These are phyloP conservation scores for Varecia variegata DNA, from an alignment of 2,797 vertebrate species.

Conservation along the genomic window DNA sequence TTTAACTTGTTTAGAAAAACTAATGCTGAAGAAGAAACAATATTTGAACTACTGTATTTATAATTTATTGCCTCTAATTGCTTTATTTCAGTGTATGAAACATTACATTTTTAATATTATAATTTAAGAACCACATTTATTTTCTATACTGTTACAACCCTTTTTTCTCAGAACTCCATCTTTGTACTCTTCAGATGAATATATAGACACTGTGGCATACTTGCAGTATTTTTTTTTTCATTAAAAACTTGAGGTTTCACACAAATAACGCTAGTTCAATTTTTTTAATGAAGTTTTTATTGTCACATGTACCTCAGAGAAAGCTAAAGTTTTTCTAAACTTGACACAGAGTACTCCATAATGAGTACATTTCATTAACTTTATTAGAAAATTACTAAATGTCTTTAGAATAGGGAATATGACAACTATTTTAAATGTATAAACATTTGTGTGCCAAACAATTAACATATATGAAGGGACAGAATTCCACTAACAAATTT, in stretches of 20 bases:
- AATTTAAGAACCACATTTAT: conserved; percentile 84
- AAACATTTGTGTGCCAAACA: conserved; percentile 64
- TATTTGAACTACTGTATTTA: conserved; percentile 83
- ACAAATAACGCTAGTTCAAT: conserved; percentile 71
- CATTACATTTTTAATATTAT: conserved; percentile 82
- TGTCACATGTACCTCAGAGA: conserved; percentile 42
- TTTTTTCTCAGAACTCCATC: conserved; percentile 83
- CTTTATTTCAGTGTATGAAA: conserved; percentile 82
- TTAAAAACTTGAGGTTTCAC: conserved; percentile 86
- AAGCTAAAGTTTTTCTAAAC: conserved; percentile 46
- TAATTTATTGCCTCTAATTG: conserved; percentile 84
- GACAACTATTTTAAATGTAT: conserved; percentile 5
- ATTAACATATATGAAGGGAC: not conserved
- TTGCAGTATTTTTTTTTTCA: conserved; percentile 86
- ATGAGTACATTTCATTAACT: conserved; percentile 29
- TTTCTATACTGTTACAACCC: conserved; percentile 83
- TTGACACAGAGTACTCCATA: not conserved
- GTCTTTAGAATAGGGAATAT: conserved; percentile 21
- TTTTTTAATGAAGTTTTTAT: conserved; percentile 68
- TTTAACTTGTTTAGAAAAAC: conserved; percentile 72
- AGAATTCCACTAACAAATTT: not conserved
- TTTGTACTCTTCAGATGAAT: conserved; percentile 86
- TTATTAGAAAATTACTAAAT: conserved; percentile 27
- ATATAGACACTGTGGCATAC: conserved; percentile 84
- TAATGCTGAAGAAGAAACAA: conserved; percentile 78